These are phyloP conservation scores for Halcyon senegalensis DNA, from an alignment of 2,113 vertebrate genomes.

Conservation along the genomic window DNA sequence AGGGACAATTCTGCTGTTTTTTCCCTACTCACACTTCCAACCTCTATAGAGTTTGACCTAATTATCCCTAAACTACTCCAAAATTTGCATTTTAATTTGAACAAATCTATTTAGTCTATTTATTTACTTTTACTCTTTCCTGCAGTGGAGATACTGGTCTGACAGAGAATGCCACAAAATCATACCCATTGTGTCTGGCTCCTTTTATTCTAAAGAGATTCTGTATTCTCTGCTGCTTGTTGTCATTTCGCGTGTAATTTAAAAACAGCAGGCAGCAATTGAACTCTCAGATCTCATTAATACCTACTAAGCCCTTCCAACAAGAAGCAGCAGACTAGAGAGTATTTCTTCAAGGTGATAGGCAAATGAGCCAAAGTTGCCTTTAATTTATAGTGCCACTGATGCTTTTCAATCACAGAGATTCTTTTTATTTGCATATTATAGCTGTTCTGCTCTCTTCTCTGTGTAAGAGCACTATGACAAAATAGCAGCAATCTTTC, in stretches of 20 bases:
- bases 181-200: not conserved
- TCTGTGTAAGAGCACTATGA: not conserved
- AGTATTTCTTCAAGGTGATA: constrained; percentile 50
- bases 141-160: not conserved
- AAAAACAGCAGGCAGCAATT: constrained; percentile 46
- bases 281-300: constrained; percentile 54
- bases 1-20: not conserved
- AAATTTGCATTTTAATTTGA: constrained; percentile 22
- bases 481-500: not conserved
- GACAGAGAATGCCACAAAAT: not conserved
- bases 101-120: not conserved
- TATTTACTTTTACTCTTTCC: constrained; percentile 15
- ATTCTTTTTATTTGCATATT: not conserved
- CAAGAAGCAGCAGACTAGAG: not conserved
- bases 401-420: not conserved
- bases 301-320: constrained; percentile 12
- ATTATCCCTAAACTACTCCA: not conserved
- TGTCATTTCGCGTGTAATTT: not conserved
- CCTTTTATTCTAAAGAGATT: constrained; percentile 27
- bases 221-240: not conserved
- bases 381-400: not conserved
- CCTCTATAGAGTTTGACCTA: not conserved
- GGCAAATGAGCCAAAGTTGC: not conserved
- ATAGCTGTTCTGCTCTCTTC: not conserved
- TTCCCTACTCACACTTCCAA: not conserved